Conservation (phyloP, 2,888 invertebrate species). For the Pachydiplax longipennis region DNA sequence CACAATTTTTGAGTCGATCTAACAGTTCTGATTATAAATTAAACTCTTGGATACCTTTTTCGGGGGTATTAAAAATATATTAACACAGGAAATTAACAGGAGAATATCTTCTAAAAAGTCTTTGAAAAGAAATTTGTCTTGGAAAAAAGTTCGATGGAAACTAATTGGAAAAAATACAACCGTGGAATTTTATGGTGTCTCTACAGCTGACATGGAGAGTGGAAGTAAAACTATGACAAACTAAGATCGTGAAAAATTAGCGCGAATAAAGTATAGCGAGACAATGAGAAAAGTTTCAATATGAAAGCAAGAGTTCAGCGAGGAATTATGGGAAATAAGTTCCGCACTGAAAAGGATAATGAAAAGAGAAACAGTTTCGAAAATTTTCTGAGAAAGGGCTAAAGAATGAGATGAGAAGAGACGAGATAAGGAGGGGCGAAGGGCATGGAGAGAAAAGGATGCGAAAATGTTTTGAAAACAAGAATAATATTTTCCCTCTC, state of each 20-base stretch:
- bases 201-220: too few relatives aligned
- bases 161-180: too few relatives aligned
- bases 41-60: too few relatives aligned
- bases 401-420: neutral
- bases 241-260: neutral
- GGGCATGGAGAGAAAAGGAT: neutral
- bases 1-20: too few relatives aligned
- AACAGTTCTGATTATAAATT: too few relatives aligned
- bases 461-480: neutral
- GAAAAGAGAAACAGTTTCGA: neutral
- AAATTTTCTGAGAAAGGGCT: neutral
- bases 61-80: too few relatives aligned
- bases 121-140: too few relatives aligned
- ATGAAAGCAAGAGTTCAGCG: neutral
- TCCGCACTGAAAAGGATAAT: neutral
- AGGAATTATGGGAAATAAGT: neutral
- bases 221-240: too few relatives aligned
- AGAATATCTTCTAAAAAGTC: too few relatives aligned
- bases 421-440: neutral
- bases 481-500: neutral
- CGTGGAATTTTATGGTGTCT: too few relatives aligned
- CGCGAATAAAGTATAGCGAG: neutral
- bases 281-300: neutral
- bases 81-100: too few relatives aligned
- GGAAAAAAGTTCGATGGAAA: too few relatives aligned